A percentile compares a stretch with the other conserved stretches of the same genome.
Conservation (phyloP, 1,140 invertebrate genomes). For the Maconellicoccus hirsutus region DNA sequence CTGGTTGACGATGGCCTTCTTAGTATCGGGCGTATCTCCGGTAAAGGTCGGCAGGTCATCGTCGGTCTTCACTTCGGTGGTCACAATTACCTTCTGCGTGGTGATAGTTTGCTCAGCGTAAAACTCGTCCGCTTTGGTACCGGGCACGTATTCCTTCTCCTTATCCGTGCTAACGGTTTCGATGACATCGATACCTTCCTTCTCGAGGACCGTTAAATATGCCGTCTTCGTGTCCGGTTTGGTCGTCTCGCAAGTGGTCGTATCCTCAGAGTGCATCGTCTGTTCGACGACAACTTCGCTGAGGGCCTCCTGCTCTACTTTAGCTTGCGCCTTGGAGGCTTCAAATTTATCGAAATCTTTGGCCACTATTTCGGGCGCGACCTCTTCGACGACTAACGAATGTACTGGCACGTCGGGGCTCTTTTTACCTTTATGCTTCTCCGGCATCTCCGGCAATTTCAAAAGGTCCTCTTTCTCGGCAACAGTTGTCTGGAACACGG, state of each 20-base stretch:
- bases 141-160: slow-evolving; percentile 35
- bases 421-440: slow-evolving; percentile 42
- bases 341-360: slow-evolving; percentile 36
- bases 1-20: slow-evolving; percentile 38
- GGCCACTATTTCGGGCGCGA: slow-evolving; percentile 39
- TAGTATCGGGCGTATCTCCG: slow-evolving; percentile 34
- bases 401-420: slow-evolving; percentile 41
- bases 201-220: slow-evolving; percentile 37
- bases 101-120: slow-evolving; percentile 39
- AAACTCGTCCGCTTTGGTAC: slow-evolving; percentile 32
- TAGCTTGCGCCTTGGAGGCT: slow-evolving; percentile 36
- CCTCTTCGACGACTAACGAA: slow-evolving; percentile 48
- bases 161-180: slow-evolving; percentile 40
- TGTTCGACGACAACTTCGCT: slow-evolving; percentile 44
- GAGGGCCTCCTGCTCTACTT: slow-evolving; percentile 36
- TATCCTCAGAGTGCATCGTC: slow-evolving; percentile 39
- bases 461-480: slow-evolving; percentile 46
- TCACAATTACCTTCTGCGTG: slow-evolving; percentile 39
- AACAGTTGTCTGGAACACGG: slow-evolving; percentile 40
- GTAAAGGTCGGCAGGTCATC: slow-evolving; percentile 38
- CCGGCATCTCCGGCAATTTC: slow-evolving; percentile 39
- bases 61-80: slow-evolving; percentile 40
- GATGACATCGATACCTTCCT: slow-evolving; percentile 41
- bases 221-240: slow-evolving; percentile 38
- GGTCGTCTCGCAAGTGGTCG: slow-evolving; percentile 32